These are phyloP conservation scores for Lanius collurio DNA, from an alignment of 2,113 vertebrate genomes.

Conservation along the genomic window DNA sequence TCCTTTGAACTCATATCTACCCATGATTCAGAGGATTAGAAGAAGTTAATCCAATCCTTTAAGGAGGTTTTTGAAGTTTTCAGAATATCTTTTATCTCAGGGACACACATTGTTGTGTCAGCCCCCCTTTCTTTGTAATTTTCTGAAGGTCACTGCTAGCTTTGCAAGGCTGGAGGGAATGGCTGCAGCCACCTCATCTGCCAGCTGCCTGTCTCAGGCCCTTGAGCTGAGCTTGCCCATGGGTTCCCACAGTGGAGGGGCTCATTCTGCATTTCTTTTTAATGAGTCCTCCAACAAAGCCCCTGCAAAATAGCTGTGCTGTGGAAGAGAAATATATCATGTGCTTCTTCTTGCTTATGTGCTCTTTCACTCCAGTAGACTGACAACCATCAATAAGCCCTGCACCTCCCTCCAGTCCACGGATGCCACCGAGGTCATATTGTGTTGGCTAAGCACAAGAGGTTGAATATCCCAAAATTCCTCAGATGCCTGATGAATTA, in stretches of 20 bases:
- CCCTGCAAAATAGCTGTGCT: background rate
- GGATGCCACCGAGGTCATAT: background rate
- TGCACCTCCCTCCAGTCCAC: background rate
- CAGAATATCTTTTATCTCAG: constrained; percentile 6
- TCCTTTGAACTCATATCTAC: constrained; percentile 47
- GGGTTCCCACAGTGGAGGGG: background rate
- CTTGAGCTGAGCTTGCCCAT: accelerated
- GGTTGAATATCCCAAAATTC: constrained; percentile 61
- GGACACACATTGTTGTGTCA: background rate
- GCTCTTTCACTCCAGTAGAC: constrained; percentile 6
- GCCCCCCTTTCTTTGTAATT: background rate
- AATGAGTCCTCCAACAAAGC: background rate
- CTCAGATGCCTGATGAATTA: constrained; percentile 69
- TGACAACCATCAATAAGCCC: constrained; percentile 25
- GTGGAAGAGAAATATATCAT: background rate
- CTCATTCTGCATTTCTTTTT: background rate
- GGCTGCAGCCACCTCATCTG: background rate
- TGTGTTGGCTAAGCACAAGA: constrained; percentile 57
- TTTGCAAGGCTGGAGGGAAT: background rate
- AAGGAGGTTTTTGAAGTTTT: constrained; percentile 36
- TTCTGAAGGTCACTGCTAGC: background rate
- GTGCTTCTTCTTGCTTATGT: background rate
- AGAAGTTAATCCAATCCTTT: constrained; percentile 46
- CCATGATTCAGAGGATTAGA: constrained; percentile 30
- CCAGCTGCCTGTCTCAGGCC: background rate